Percentiles rank a stretch among this genome's conserved stretches.
Evolutionary conservation across 1,140 invertebrate genomes (phyloP).

Genomic region (Choristoneura fumiferana): DNA sequence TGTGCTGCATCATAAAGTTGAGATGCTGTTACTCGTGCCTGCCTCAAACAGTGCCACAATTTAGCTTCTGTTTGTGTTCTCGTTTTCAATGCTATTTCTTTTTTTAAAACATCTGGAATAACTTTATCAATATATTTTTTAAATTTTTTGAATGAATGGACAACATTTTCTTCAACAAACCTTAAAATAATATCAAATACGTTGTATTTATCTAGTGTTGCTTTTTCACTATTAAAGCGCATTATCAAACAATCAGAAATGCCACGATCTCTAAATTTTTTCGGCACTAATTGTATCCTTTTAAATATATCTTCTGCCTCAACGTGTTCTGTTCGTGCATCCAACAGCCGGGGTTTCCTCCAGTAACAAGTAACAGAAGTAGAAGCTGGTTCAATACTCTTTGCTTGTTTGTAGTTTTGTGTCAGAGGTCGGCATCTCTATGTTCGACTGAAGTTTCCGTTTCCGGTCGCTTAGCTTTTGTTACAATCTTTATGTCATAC

Average conservation of each 20-base stretch:
- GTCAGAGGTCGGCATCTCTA: no score
- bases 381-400: conserved; percentile 1
- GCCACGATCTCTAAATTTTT: background rate
- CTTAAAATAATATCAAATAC: background rate
- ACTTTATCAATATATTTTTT: background rate
- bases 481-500: no score
- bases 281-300: background rate
- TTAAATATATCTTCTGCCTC: background rate
- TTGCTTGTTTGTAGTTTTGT: no score
- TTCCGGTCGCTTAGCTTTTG: no score
- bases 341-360: conserved; percentile 9
- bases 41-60: conserved; percentile 54
- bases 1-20: conserved; percentile 52
- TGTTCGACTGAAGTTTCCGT: no score
- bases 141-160: no score
- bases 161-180: no score
- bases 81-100: conserved; percentile 21
- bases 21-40: conserved; percentile 63
- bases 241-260: conserved; percentile 10
- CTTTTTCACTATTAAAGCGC: conserved; percentile 10
- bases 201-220: background rate
- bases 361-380: conserved; percentile 17
- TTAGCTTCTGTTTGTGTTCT: conserved; percentile 27
- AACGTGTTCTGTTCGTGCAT: background rate
- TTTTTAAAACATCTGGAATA: background rate